A percentile compares a stretch with the other conserved stretches of the same genome.
phyloP scores from a whole-genome alignment of 2,888 invertebrate genomes.

The Polyommatus icarus region DNA sequence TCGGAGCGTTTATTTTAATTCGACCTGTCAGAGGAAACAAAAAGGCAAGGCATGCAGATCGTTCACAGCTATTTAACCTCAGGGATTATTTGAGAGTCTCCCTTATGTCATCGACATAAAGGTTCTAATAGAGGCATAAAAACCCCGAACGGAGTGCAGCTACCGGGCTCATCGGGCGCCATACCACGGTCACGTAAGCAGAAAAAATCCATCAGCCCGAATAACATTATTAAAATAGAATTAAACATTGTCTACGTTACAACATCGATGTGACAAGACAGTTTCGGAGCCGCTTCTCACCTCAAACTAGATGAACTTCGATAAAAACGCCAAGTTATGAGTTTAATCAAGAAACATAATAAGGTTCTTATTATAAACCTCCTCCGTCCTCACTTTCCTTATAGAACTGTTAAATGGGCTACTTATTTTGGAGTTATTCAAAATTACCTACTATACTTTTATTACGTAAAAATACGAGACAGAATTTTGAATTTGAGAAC shows the following conservation, averaged over 20 bases:
- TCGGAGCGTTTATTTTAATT: slow-evolving; percentile 80
- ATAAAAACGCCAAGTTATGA: slow-evolving; percentile 21
- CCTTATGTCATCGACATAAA: background rate
- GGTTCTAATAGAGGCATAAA: background rate
- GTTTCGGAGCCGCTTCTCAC: slow-evolving; percentile 9
- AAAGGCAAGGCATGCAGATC: slow-evolving; percentile 57
- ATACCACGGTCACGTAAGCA: slow-evolving; percentile 49
- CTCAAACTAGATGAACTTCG: slow-evolving; percentile 18
- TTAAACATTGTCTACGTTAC: slow-evolving; percentile 28
- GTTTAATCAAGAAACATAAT: slow-evolving; percentile 11
- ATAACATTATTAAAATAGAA: slow-evolving; percentile 32
- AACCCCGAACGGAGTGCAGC: slow-evolving; percentile 44
- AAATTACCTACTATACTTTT: background rate
- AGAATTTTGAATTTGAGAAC: background rate
- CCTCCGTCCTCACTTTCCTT: background rate
- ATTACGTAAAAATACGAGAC: too few relatives aligned
- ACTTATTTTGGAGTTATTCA: background rate
- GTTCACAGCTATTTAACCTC: background rate
- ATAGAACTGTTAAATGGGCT: background rate
- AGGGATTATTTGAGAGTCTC: background rate
- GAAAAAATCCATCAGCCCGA: slow-evolving; percentile 47
- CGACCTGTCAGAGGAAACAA: slow-evolving; percentile 77
- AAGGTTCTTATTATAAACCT: background rate
- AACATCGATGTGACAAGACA: slow-evolving; percentile 28
- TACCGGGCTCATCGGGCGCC: slow-evolving; percentile 62